Evolutionary conservation across 2,113 vertebrate genomes (phyloP).

Genomic region (Oplegnathus fasciatus): DNA sequence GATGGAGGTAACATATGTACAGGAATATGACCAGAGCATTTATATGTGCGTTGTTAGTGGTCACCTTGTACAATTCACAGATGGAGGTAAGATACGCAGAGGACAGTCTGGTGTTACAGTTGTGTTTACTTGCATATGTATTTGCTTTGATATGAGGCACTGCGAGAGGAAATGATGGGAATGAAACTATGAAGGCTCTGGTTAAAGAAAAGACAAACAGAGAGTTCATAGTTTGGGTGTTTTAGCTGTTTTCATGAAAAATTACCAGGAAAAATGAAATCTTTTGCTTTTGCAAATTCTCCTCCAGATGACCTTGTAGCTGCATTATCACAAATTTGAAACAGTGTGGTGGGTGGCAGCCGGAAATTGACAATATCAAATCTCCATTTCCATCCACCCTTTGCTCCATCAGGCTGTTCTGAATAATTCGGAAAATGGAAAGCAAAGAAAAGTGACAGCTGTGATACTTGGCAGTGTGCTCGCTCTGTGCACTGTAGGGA

Average conservation of each 20-base stretch:
- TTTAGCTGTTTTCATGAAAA: not conserved
- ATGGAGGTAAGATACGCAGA: constrained; percentile 10
- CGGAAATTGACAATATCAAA: constrained; percentile 54
- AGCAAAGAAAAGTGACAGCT: constrained; percentile 76
- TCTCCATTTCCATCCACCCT: constrained; percentile 55
- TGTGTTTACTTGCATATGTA: constrained; percentile 18
- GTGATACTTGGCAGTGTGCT: constrained; percentile 65
- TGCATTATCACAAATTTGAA: constrained; percentile 41
- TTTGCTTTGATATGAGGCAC: constrained; percentile 17
- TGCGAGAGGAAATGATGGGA: constrained; percentile 3
- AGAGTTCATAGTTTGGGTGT: not conserved
- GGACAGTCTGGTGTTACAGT: constrained; percentile 7
- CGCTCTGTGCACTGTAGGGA: constrained; percentile 47
- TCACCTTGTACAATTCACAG: constrained; percentile 35
- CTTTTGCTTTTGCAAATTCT: constrained; percentile 17
- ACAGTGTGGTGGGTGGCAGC: constrained; percentile 25
- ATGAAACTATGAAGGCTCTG: not conserved
- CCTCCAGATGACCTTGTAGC: constrained; percentile 41
- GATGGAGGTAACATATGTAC: constrained; percentile 55
- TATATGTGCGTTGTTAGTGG: constrained; percentile 19
- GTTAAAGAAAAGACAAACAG: not conserved
- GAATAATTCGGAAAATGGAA: constrained; percentile 68
- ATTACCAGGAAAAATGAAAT: not conserved
- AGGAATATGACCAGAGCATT: constrained; percentile 24
- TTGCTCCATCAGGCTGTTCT: constrained; percentile 57